Base-by-base conservation (phyloP, 2,113 vertebrate species). In the Daubentonia madagascariensis region DNA sequence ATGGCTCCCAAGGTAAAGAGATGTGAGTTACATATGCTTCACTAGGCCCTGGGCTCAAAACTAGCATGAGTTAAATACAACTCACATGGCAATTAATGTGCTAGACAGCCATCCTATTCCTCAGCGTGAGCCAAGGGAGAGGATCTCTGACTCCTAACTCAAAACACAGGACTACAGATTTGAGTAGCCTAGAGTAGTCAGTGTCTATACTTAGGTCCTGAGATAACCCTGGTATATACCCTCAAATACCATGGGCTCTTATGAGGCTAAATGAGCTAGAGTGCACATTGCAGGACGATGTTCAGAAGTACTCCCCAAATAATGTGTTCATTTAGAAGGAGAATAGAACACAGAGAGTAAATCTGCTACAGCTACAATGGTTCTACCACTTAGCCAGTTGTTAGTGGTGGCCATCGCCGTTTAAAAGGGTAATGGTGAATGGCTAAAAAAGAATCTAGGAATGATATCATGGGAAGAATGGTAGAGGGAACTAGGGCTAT, bases 221-320 rank as follows among this genome's bases (percentile, higher is more conserved):
- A 70, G 50, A 48, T 37, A 40, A 37, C 2, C 8, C 10, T 20
- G 10, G 3, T 6, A 57, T 14, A 23, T 1, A 32, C 0, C 13
- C 40, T 67, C 48, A 35, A 63, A 59, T 40, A 23, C 52, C 3
- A 5, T 18, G 20, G 22, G 70, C 37, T 84, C 65, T 78, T 68
- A 52, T 1, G 11, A 91, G 4, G n/a, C 40, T 90, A 32, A 32
- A 0, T 23, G 37, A 90, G 86, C 45, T 73, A 57, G 63, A 52
- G 23, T 37, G 48, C 25, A 10, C 22, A 14, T 1, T 28, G 1
- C 8, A 88, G 28, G 37, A 20, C 52, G 16, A 30, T 20, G 37
- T 65, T 89, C 78, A 86, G 67, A 78, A 94, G 63, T 32, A 70
- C 48, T 78, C 17, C 23, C 20, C 40, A 80, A 85, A 91, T 88